Conservation (phyloP, 2,888 invertebrate species). For the Ellobium chinense region DNA sequence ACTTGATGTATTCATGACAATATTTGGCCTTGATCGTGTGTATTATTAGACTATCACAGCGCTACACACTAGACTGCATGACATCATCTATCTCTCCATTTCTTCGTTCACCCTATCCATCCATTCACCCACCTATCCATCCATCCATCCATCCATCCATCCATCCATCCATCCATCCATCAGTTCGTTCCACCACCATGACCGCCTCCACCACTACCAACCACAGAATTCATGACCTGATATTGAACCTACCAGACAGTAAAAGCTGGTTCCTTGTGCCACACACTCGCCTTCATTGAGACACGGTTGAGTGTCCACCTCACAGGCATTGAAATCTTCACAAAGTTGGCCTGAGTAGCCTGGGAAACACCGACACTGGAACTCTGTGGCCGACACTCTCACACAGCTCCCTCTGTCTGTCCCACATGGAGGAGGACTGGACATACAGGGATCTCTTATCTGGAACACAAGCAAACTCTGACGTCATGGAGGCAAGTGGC, state of each 20-base stretch:
- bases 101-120: too few relatives aligned
- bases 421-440: slow-evolving; percentile 58
- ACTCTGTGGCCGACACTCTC: slow-evolving; percentile 43
- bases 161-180: too few relatives aligned
- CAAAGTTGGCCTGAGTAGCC: slow-evolving; percentile 69
- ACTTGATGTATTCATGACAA: too few relatives aligned
- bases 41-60: too few relatives aligned
- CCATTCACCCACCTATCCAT: too few relatives aligned
- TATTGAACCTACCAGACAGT: slow-evolving; percentile 15
- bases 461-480: background rate
- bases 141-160: too few relatives aligned
- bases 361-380: slow-evolving; percentile 61
- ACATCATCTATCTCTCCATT: background rate
- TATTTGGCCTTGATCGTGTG: too few relatives aligned
- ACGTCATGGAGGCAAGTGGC: background rate
- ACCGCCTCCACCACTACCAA: background rate
- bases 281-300: slow-evolving; percentile 68
- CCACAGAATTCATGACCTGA: background rate
- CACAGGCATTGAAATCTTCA: slow-evolving; percentile 60
- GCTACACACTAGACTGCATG: too few relatives aligned
- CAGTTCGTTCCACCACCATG: background rate
- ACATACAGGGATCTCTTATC: slow-evolving; percentile 57
- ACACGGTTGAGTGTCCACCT: slow-evolving; percentile 64
- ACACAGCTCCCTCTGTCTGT: slow-evolving; percentile 43
- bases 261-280: slow-evolving; percentile 54